These are phyloP conservation scores for Leucoma salicis DNA, from an alignment of 2,888 invertebrate genomes.

Conservation along the genomic window DNA sequence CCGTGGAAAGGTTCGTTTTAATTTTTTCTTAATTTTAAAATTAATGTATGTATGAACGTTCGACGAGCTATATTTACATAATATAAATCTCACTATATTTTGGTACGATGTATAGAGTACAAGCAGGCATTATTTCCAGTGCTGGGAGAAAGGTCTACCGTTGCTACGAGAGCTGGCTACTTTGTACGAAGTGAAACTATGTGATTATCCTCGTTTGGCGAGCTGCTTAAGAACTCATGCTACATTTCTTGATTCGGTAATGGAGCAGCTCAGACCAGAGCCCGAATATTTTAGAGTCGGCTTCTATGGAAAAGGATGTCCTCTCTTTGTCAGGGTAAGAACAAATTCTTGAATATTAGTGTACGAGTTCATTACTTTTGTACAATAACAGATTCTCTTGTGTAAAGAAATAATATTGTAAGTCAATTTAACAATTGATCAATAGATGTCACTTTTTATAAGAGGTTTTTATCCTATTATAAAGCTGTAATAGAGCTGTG, in stretches of 20 bases:
- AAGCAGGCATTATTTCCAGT: conserved; percentile 82
- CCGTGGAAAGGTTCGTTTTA: conserved; percentile 91
- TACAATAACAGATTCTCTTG: too few species aligned
- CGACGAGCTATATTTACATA: too few species aligned
- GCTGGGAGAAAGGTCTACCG: conserved; percentile 98
- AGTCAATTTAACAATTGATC: too few species aligned
- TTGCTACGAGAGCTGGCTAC: conserved; percentile 94
- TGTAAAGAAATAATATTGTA: too few species aligned
- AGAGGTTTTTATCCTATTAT: too few species aligned
- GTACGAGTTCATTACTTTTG: too few species aligned
- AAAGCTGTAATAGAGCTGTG: too few species aligned
- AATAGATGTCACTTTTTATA: too few species aligned
- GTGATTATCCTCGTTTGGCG: conserved; percentile 94
- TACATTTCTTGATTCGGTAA: conserved; percentile 94
- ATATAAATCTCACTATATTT: too few species aligned
- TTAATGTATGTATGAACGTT: too few species aligned
- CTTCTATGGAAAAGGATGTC: conserved; percentile 96
- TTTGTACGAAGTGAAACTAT: conserved; percentile 92
- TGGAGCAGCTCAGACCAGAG: conserved; percentile 93
- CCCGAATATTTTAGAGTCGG: conserved; percentile 98
- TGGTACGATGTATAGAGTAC: too few species aligned
- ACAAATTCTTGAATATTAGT: background rate
- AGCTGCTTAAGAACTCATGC: conserved; percentile 93
- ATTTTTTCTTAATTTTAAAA: too few species aligned
- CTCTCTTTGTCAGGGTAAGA: conserved; percentile 95